A percentile compares a stretch with the other conserved stretches of the same genome.
phyloP scores from a whole-genome alignment of 2,888 invertebrate species.

The Zygothrica quintamaculata region DNA sequence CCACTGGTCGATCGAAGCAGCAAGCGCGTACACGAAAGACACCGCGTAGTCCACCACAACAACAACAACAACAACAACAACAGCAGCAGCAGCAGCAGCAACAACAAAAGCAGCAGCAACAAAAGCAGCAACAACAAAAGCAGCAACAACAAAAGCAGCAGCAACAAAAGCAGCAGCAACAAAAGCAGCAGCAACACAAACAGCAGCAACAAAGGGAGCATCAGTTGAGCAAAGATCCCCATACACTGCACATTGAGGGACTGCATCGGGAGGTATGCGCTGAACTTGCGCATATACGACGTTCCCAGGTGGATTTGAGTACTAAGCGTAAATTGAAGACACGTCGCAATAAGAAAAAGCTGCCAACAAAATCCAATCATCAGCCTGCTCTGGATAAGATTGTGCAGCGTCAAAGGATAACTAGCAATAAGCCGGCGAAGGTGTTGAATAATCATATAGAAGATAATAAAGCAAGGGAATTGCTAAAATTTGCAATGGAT shows the following conservation, averaged over 20 bases:
- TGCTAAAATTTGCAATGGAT: not conserved
- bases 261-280: conserved; percentile 64
- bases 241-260: conserved; percentile 38
- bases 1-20: not conserved
- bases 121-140: conserved; percentile 1
- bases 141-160: not conserved
- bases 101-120: not conserved
- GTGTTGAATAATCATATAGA: not conserved
- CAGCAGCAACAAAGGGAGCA: conserved; percentile 6
- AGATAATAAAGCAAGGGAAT: not conserved
- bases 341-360: not conserved
- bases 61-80: conserved; percentile 6
- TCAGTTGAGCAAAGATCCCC: not conserved
- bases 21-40: conserved; percentile 2
- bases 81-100: not conserved
- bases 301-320: not conserved
- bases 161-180: conserved; percentile 8
- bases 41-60: not conserved
- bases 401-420: not conserved
- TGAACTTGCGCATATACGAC: conserved; percentile 36
- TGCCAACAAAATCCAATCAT: not conserved
- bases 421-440: not conserved
- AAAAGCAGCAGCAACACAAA: not conserved
- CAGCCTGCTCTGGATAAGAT: not conserved
- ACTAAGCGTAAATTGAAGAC: conserved; percentile 3